Evolutionary conservation across 2,888 invertebrate species (phyloP), one percentile per base, ranked within the genome.

Genomic region (Tinea trinotella): DNA sequence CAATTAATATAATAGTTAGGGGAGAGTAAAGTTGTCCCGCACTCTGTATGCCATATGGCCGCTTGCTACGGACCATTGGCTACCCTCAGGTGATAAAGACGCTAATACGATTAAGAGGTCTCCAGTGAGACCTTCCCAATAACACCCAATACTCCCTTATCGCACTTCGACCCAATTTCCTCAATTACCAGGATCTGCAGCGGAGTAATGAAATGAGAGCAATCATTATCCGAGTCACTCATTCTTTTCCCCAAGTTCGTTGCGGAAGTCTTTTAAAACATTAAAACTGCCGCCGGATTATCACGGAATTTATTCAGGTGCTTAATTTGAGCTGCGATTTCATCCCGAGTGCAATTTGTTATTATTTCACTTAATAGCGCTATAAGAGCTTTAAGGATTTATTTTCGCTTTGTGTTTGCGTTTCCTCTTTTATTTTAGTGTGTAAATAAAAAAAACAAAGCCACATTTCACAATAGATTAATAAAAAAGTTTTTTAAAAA

Each of bases 281-380:
- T 40, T 40, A 40, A 24, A 50, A 50, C 22, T 24, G 50, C 80
- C 76, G 72, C 75, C 65, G 83, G 84, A 84, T 84, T 84, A 84
- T 82, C 83, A 75, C 79, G 77, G 80, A 84, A 84, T 84, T 84
- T 84, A 84, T 84, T 82, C 84, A 83, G 84, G 82, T 83, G 84
- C 83, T 84, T 84, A 80, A 83, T 84, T 84, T 82, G 78, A 80
- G 79, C 74, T 76, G 71, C 79, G 69, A 77, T 76, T 74, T 75
- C 76, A 76, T 78, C 82, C 78, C 72, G 73, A 68, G 74, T 64
- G 70, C 72, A 78, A 81, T 82, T 83, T 82, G 78, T 80, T 81
- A 81, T 82, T 82, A 83, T 83, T 83, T 79, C 77, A 76, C 76
- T 82, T 77, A 77, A 79, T 73, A 73, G 67, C 70, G 64, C 64